phyloP scores from a whole-genome alignment of 2,797 vertebrate species.

The Melanotaenia nigrans region DNA sequence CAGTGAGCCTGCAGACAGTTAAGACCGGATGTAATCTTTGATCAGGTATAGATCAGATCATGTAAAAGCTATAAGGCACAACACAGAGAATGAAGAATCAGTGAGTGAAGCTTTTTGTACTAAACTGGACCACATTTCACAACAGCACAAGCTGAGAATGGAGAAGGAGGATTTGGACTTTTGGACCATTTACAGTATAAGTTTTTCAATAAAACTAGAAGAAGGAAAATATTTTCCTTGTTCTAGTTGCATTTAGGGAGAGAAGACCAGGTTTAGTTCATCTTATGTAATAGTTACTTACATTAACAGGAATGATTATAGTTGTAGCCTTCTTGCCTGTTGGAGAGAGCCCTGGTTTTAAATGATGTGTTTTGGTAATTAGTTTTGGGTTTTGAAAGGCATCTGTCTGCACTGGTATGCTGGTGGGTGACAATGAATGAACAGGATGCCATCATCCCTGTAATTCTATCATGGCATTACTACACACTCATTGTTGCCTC shows the following conservation, averaged over 20 bases:
- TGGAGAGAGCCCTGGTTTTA: background rate
- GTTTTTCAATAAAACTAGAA: background rate
- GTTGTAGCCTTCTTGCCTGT: background rate
- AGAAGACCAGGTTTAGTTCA: background rate
- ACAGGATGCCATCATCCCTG: background rate
- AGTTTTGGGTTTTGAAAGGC: background rate
- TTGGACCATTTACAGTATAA: background rate
- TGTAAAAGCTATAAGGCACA: slow-evolving; percentile 13
- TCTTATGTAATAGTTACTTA: background rate
- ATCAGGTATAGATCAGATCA: slow-evolving; percentile 31
- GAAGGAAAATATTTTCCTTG: background rate
- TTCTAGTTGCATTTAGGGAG: background rate
- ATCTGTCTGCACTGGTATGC: background rate
- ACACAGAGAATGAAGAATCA: slow-evolving; percentile 1
- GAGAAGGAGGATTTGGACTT: background rate
- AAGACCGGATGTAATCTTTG: slow-evolving; percentile 25
- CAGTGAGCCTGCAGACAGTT: slow-evolving; percentile 24
- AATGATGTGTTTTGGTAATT: background rate
- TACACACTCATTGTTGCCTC: background rate
- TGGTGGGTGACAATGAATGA: background rate
- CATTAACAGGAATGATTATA: background rate
- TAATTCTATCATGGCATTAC: background rate
- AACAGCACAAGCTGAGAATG: background rate
- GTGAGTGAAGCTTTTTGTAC: background rate
- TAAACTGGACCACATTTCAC: background rate